Evolutionary conservation across 1,140 invertebrate genomes (phyloP), one percentile per base, ranked within the genome.

Genomic region (Tribolium castaneum): DNA sequence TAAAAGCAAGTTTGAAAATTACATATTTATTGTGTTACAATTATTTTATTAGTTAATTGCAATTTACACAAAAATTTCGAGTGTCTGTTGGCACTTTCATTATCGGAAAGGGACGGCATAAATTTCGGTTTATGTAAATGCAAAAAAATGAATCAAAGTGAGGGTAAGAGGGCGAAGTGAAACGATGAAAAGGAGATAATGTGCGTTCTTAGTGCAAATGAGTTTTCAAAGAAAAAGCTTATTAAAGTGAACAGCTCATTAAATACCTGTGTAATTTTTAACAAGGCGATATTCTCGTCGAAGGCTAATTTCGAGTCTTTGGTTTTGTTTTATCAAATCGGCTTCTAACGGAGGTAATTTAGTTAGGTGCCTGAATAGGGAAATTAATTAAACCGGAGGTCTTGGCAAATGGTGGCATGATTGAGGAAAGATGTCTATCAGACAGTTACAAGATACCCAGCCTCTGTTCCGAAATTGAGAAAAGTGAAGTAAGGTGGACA

Each of bases 351-450:
- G 39, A 35, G 30, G 59, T 12, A 66, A 35, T 35, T 66, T 66
- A 66, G 2, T 66, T 7, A 35, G 59, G 9, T 66, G 30, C 59
- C 0, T 66, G 14, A 66, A 35, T 35, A 22, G 30, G 54, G 19
- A 66, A 66, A 66, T 66, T 66, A 66, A 66, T 66, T 66, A 35
- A 34, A 35, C 13, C n/a, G 6, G 59, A 34, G 59, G 30, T 35
- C 34, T 66, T 10, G 59, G 59, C 30, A 66, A 66, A 35, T 66
- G 59, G 30, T 66, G 30, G 25, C 59, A 30, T 66, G 59, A 66
- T 66, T 66, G 59, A 66, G 30, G 30, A 66, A 34, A 14, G 59
- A 66, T 35, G n/a, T 25, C 2, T 0, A 13, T 35, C 54, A 10
- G 14, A 19, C 54, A 25, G 19, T 59, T 59, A 45, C n/a, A 45